phyloP scores from a whole-genome alignment of 2,113 vertebrate species.

The Tragelaphus imberbis region DNA sequence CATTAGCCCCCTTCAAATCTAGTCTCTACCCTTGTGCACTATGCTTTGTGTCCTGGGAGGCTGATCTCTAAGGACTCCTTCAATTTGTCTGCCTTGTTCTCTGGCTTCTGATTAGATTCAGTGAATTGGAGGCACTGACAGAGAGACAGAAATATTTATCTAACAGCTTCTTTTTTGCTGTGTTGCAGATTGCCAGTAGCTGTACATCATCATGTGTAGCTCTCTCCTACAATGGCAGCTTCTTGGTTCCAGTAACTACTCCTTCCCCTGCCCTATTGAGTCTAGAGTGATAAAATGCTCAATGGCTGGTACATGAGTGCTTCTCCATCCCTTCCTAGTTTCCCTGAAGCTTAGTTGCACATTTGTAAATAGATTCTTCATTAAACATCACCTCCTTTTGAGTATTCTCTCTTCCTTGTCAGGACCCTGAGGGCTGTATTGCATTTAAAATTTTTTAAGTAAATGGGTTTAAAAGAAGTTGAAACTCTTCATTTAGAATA shows the following conservation, averaged over 20 bases:
- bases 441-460: not conserved
- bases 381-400: not conserved
- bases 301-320: not conserved
- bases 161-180: not conserved
- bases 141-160: not conserved
- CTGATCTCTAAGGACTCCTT: not conserved
- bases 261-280: not conserved
- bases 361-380: not conserved
- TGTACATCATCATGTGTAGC: not conserved
- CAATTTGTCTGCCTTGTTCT: not conserved
- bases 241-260: not conserved
- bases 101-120: conserved; percentile 24
- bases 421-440: not conserved
- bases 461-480: not conserved
- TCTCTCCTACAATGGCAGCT: not conserved
- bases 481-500: not conserved
- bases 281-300: not conserved
- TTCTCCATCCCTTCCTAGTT: not conserved
- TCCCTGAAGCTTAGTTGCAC: not conserved
- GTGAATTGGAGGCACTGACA: not conserved
- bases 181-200: not conserved
- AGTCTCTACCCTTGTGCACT: not conserved
- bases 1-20: not conserved
- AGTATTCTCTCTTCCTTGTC: not conserved
- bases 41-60: not conserved